phyloP scores from a whole-genome alignment of 2,113 vertebrate species.

The Pungitius pungitius region DNA sequence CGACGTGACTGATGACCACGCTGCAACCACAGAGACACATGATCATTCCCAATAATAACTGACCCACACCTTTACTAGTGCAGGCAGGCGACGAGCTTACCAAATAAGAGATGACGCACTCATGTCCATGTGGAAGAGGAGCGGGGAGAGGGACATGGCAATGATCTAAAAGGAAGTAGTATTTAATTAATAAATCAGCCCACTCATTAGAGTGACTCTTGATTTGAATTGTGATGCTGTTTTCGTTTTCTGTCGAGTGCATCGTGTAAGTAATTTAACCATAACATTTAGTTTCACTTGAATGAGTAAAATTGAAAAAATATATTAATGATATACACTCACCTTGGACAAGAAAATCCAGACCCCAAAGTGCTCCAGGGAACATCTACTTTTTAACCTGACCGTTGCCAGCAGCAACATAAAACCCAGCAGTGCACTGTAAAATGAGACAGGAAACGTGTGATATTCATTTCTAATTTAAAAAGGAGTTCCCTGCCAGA shows the following conservation, averaged over 20 bases:
- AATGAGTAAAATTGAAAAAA: not conserved
- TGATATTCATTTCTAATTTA: not conserved
- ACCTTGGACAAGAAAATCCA: constrained; percentile 94
- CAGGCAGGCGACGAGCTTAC: constrained; percentile 77
- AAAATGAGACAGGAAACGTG: not conserved
- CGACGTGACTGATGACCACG: constrained; percentile 83
- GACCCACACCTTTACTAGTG: too few species aligned
- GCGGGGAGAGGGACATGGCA: constrained; percentile 83
- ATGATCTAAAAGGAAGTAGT: constrained; percentile 75
- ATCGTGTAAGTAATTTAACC: not conserved
- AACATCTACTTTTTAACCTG: constrained; percentile 84
- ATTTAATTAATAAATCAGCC: not conserved
- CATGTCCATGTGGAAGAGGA: constrained; percentile 84
- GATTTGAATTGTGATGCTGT: not conserved
- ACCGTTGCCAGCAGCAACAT: constrained; percentile 85
- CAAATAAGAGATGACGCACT: constrained; percentile 81
- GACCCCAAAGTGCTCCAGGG: constrained; percentile 83
- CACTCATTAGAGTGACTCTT: not conserved
- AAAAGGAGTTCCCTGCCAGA: not conserved
- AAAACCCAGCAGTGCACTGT: constrained; percentile 91
- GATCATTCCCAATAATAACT: not conserved
- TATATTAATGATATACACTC: constrained; percentile 45
- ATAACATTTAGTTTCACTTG: not conserved
- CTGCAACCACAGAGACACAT: constrained; percentile 74
- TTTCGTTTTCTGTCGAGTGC: not conserved